Conservation (phyloP, 2,113 vertebrate species). For the Dinomys branickii region DNA sequence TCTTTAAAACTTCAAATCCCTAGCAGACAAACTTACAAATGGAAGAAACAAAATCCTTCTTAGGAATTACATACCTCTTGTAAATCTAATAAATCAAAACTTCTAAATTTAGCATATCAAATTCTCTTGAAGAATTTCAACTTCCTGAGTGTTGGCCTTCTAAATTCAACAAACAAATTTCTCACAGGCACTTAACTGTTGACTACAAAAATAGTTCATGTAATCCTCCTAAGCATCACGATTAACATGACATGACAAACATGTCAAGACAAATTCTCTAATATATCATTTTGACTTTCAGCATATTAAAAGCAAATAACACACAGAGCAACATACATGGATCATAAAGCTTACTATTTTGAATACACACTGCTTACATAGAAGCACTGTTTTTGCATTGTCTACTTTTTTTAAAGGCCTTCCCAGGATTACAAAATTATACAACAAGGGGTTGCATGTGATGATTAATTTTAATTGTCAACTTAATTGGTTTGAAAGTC, state of each 20-base stretch:
- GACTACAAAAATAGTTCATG: conserved; percentile 41
- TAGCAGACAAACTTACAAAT: conserved; percentile 25
- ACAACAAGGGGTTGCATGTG: neutral
- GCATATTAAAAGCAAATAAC: conserved; percentile 12
- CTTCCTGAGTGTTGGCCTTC: conserved; percentile 24
- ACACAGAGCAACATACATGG: neutral
- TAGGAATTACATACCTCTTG: neutral
- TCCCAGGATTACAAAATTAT: neutral
- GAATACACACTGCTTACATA: neutral
- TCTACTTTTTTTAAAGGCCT: neutral
- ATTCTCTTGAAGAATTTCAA: conserved; percentile 44
- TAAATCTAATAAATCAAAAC: conserved; percentile 25
- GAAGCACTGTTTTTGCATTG: neutral
- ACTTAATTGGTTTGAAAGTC: neutral
- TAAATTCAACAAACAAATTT: conserved; percentile 21
- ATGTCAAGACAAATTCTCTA: neutral
- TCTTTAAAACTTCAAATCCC: conserved; percentile 31
- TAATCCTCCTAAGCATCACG: neutral
- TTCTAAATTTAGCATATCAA: conserved; percentile 36
- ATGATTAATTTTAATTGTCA: neutral
- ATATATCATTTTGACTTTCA: conserved; percentile 30
- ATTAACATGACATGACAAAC: conserved; percentile 55
- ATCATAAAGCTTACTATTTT: neutral
- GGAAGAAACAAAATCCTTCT: conserved; percentile 37
- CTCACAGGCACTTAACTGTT: neutral